A percentile compares a stretch with the other conserved stretches of the same genome.
phyloP scores from a whole-genome alignment of 2,113 vertebrate species.

The Tetrax tetrax region DNA sequence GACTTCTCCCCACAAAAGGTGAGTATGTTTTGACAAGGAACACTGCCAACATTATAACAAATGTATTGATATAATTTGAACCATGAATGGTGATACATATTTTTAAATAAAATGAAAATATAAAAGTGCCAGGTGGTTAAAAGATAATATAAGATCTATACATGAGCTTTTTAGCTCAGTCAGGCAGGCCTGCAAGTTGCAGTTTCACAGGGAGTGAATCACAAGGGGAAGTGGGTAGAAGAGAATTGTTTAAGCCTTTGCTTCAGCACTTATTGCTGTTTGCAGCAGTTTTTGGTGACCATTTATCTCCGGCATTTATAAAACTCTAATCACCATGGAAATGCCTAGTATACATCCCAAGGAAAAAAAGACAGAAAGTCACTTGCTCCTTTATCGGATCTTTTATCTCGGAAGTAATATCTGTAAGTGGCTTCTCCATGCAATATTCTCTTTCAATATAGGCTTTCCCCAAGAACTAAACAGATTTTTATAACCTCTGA shows the following conservation, averaged over 20 bases:
- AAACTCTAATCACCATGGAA: slow-evolving; percentile 41
- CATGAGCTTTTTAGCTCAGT: background rate
- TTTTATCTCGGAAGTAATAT: slow-evolving; percentile 32
- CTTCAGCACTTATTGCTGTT: slow-evolving; percentile 37
- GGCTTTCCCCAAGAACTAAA: background rate
- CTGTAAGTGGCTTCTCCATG: slow-evolving; percentile 30
- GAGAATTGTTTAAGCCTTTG: background rate
- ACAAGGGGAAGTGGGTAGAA: background rate
- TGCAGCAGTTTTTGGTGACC: slow-evolving; percentile 13
- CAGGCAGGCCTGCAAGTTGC: background rate
- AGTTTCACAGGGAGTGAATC: background rate
- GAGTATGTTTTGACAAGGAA: background rate
- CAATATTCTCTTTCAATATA: slow-evolving; percentile 31
- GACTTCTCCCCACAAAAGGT: background rate
- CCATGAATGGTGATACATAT: background rate
- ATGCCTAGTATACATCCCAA: background rate
- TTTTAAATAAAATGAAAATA: background rate
- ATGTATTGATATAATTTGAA: background rate
- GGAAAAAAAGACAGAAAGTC: slow-evolving; percentile 12
- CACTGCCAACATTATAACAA: background rate
- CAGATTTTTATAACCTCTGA: slow-evolving; percentile 33
- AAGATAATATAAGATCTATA: background rate
- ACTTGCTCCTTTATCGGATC: background rate
- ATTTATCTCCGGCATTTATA: slow-evolving; percentile 38
- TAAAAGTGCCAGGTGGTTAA: background rate